phyloP scores from a whole-genome alignment of 2,888 invertebrate species.

The Leptinotarsa peninsularis region DNA sequence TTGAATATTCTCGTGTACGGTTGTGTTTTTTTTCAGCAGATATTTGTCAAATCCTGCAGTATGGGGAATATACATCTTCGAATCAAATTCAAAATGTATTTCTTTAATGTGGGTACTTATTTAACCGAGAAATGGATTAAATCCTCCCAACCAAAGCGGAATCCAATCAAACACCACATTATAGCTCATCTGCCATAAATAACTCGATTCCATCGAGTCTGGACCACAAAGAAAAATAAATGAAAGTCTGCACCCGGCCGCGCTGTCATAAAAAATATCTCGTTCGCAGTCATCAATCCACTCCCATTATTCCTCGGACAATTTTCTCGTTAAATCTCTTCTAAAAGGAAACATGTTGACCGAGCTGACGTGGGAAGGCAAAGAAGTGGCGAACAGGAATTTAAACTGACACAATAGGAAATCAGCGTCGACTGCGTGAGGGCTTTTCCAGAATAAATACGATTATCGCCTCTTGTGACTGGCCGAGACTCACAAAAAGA shows the following conservation, averaged over 20 bases:
- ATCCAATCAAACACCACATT: background rate
- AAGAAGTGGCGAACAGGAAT: slow-evolving; percentile 41
- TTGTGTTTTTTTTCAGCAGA: too few relatives aligned
- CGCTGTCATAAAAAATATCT: slow-evolving; percentile 30
- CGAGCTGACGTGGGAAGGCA: slow-evolving; percentile 40
- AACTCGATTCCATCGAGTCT: slow-evolving; percentile 26
- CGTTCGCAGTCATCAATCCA: slow-evolving; percentile 35
- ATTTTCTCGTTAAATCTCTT: slow-evolving; percentile 44
- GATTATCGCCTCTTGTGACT: slow-evolving; percentile 36
- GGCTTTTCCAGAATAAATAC: slow-evolving; percentile 51
- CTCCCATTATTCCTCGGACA: slow-evolving; percentile 40
- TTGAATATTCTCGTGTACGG: too few relatives aligned
- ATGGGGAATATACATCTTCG: too few relatives aligned
- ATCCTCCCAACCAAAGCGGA: background rate
- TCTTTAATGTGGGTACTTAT: too few relatives aligned
- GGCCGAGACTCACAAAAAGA: slow-evolving; percentile 15
- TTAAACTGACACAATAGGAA: slow-evolving; percentile 54
- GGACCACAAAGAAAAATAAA: slow-evolving; percentile 33
- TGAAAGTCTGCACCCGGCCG: slow-evolving; percentile 25
- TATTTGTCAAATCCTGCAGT: too few relatives aligned
- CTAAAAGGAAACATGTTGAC: slow-evolving; percentile 47
- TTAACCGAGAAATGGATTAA: too few relatives aligned
- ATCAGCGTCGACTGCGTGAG: slow-evolving; percentile 49
- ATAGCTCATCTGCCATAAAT: slow-evolving; percentile 18
- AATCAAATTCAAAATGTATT: too few relatives aligned